A percentile compares a stretch with the other conserved stretches of the same genome.
Evolutionary conservation across 2,888 invertebrate species (phyloP).

Genomic region (Eupithecia abbreviata): DNA sequence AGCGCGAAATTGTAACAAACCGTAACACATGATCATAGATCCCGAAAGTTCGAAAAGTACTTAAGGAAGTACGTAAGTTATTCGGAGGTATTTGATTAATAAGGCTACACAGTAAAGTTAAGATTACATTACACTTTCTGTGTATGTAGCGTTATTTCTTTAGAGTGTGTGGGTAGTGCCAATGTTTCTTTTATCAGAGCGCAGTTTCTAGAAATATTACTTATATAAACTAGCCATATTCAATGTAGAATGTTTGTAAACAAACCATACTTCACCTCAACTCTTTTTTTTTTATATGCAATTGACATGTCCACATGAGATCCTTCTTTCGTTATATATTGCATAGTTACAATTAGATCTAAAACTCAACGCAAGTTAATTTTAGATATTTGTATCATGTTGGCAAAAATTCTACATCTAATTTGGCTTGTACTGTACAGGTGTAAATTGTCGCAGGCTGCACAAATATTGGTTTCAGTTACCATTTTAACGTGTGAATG

Average conservation of each 20-base stretch:
- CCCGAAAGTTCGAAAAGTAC: constrained; percentile 26
- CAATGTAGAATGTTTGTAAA: background rate
- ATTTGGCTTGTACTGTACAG: constrained; percentile 13
- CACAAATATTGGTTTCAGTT: constrained; percentile 66
- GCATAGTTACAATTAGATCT: no score
- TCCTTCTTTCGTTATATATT: no score
- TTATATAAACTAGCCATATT: background rate
- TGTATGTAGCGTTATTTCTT: constrained; percentile 24
- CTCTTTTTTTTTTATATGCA: no score
- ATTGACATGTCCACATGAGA: no score
- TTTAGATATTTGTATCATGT: background rate
- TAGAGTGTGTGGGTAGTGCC: constrained; percentile 25
- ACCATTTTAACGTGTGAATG: constrained; percentile 65
- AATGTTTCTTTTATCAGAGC: constrained; percentile 27
- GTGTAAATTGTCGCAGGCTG: constrained; percentile 48
- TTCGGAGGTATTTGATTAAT: constrained; percentile 34
- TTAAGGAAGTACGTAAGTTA: constrained; percentile 29
- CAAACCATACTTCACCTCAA: background rate
- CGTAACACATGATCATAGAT: constrained; percentile 5
- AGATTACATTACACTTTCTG: constrained; percentile 23
- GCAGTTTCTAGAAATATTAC: constrained; percentile 19
- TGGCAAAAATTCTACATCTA: background rate
- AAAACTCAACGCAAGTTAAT: no score
- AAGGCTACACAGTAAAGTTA: constrained; percentile 26
- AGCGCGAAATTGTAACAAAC: background rate